Base-by-base conservation (phyloP, 2,113 vertebrate species). In the Pheucticus melanocephalus region DNA sequence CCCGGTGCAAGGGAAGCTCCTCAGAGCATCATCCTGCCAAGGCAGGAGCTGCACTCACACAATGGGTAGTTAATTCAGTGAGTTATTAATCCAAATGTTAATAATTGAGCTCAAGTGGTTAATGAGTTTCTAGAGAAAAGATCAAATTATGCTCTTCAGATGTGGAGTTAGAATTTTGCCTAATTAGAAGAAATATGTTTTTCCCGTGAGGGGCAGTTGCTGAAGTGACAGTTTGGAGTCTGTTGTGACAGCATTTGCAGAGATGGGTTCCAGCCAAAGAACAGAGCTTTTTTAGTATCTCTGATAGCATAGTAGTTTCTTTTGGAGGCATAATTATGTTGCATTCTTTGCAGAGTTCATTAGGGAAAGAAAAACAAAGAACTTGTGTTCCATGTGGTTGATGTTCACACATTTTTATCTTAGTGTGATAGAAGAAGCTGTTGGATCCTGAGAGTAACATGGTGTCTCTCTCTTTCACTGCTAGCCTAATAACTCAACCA, bases 161-260 rank as follows among this genome's bases (percentile, higher is more conserved):
- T 35, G 57, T 2, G 6, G 85, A 93, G 69, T 77, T 94, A 83
- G 92, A 92, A 90, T 95, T 97, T 90, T 71, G 69, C 39, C 92
- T 96, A 92, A 97, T 96, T 93, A 90, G 92, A 92, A 94, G 85
- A 95, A 93, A 94, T 93, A 86, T 86, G 85, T 95, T 96, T 94
- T 95, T 93, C 81, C 71, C 7, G 1, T 81, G 90, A 78, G 68
- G 95, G 94, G 90, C 95, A 96, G 90, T 95, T 96, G 76, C 85
- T 93, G 93, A 93, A 94, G 79, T 88, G 95, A 88, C 90, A 95
- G 88, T 93, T 95, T 90, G 88, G 90, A 96, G 79, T 45, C 82
- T 88, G 90, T 94, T 97, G 85, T 96, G 95, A 92, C 92, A 96
- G 95, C 72, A 12, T 86, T 93, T 88, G 72, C 93, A 68, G 94